A percentile compares a stretch with the other conserved stretches of the same genome.
phyloP scores from a whole-genome alignment of 2,797 vertebrate species.

The Onychomys leucogaster region DNA sequence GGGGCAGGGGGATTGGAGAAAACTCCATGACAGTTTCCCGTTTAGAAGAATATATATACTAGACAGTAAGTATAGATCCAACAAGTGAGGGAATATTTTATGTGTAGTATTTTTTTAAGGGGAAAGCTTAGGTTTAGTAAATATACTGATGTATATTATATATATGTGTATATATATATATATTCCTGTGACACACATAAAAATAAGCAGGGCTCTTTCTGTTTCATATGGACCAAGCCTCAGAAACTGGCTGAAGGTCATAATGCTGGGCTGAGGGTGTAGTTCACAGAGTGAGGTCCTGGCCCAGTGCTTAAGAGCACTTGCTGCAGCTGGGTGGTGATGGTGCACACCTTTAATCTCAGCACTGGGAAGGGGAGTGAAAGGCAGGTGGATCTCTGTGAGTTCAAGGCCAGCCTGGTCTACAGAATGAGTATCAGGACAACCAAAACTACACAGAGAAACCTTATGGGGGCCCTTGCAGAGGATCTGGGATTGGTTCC shows the following conservation, averaged over 20 bases:
- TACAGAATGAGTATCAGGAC: neutral
- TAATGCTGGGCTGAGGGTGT: neutral
- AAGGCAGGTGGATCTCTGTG: neutral
- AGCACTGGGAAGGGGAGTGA: neutral
- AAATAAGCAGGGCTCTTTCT: constrained; percentile 16
- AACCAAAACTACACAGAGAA: neutral
- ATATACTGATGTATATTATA: neutral
- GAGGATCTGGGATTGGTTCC: neutral
- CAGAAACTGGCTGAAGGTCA: neutral
- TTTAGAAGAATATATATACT: neutral
- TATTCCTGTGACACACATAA: constrained; percentile 1
- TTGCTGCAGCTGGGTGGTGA: neutral
- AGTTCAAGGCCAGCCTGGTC: neutral
- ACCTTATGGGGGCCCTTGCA: neutral
- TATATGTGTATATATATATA: neutral
- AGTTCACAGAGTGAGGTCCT: neutral
- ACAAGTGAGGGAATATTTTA: neutral
- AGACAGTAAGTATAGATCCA: neutral
- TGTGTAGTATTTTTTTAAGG: neutral
- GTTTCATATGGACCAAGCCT: neutral
- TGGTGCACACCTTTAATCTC: neutral
- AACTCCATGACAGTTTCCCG: constrained; percentile 11
- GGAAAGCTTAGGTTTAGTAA: constrained; percentile 25
- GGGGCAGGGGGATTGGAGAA: neutral
- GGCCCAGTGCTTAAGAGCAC: neutral